Base-by-base conservation (phyloP, 2,797 vertebrate species). In the Tenualosa thibaudeaui region DNA sequence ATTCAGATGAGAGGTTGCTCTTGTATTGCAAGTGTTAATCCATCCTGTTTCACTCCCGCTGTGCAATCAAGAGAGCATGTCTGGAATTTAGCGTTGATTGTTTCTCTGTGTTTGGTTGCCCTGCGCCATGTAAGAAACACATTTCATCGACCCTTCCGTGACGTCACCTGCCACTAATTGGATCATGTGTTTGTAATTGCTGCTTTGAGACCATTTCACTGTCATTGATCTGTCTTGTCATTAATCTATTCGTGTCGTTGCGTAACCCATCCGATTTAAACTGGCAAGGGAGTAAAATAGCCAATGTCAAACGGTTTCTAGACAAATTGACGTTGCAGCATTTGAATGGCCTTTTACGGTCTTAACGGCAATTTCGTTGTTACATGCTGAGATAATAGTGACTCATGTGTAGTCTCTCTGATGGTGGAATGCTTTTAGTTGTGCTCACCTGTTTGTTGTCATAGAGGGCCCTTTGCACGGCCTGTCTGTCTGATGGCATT, bases 401-500 rank as follows among this genome's bases (percentile, higher is more conserved):
- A 58, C 19, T 58, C 19, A n/a, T 3, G 17, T 58, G 19, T n/a
- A 22, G 19, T 58, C 56, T 19, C 3, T 7, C 56, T 58, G 56
- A n/a, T n/a, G 56, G 56, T n/a, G 19, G 56, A 58, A 58, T n/a
- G 56, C 56, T 58, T 58, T 53, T 53, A 53, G 51, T 53, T 12
- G 10, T 53, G 31, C 15, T 58, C 56, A 58, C 56, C 56, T 58
- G 19, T 58, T 19, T n/a, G 19, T 58, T 58, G 19, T 7, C 46
- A 19, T 5, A n/a, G 5, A 58, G 17, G 56, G 4, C 56, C 56
- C 56, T 22, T 22, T 58, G 4, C 54, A 19, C 53, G 17, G 53
- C 92, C 90, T 89, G 85, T 0, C 91, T 89, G 46, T 91, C 89
- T 92, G 88, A 90, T 85, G 84, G 85, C 85, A 88, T 88, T 91